A percentile compares a stretch with the other conserved stretches of the same genome.
phyloP scores from a whole-genome alignment of 1,140 invertebrate species.

The Carcinoscorpius rotundicauda region DNA sequence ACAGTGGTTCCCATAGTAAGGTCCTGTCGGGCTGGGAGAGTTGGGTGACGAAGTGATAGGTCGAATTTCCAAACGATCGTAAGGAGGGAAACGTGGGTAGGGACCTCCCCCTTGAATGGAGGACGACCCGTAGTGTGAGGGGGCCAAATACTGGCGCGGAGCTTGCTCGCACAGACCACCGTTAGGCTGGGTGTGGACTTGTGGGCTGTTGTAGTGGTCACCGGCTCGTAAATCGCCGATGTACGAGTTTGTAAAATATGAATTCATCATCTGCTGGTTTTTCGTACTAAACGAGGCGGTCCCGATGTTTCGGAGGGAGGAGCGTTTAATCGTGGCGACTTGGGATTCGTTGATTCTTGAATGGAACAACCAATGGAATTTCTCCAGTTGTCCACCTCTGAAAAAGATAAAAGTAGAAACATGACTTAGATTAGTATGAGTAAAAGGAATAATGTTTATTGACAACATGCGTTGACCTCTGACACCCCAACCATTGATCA shows the following conservation, averaged over 20 bases:
- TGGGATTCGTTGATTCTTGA: too few species aligned
- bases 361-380: too few species aligned
- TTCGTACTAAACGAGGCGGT: too few species aligned
- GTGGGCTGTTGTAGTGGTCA: slow-evolving; percentile 49
- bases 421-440: too few species aligned
- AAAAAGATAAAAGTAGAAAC: too few species aligned
- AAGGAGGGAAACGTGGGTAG: slow-evolving; percentile 83
- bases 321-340: too few species aligned
- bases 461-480: too few species aligned
- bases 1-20: slow-evolving; percentile 38
- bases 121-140: slow-evolving; percentile 20
- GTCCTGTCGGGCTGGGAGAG: slow-evolving; percentile 22
- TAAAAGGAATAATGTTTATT: too few species aligned
- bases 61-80: slow-evolving; percentile 71
- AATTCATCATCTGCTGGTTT: slow-evolving; percentile 52
- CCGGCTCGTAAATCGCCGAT: slow-evolving; percentile 76
- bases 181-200: slow-evolving; percentile 51
- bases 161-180: slow-evolving; percentile 42
- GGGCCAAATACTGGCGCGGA: slow-evolving; percentile 43
- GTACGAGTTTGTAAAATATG: slow-evolving; percentile 85
- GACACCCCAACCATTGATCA: too few species aligned
- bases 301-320: too few species aligned
- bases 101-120: slow-evolving; percentile 16
- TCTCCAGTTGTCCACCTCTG: too few species aligned
- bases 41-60: slow-evolving; percentile 48